A percentile compares a stretch with the other conserved stretches of the same genome.
Conservation (phyloP, 2,113 vertebrate species). For the Dicentrarchus labrax region DNA sequence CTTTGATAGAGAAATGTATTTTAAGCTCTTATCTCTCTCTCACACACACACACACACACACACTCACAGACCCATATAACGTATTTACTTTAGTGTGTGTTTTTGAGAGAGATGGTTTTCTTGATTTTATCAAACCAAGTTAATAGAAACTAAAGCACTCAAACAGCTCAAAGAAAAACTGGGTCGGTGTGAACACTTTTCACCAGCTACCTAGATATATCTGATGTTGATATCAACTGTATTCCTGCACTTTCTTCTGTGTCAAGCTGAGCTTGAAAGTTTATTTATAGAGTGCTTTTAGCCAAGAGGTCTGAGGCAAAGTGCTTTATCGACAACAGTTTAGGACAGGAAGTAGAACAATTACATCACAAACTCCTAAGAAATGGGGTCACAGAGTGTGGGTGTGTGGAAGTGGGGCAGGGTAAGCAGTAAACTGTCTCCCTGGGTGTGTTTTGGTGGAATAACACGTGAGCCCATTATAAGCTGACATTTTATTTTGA, state of each 20-base stretch:
- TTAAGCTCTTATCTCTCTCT: not conserved
- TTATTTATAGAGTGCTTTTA: slow-evolving; percentile 53
- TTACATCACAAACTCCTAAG: slow-evolving; percentile 47
- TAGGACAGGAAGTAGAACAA: slow-evolving; percentile 48
- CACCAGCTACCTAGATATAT: not conserved
- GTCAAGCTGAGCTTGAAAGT: slow-evolving; percentile 14
- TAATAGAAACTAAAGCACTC: not conserved
- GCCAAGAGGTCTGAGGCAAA: slow-evolving; percentile 37
- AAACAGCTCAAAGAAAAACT: not conserved
- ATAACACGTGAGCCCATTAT: not conserved
- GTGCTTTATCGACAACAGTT: slow-evolving; percentile 50
- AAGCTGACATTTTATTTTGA: slow-evolving; percentile 6
- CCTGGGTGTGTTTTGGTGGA: not conserved
- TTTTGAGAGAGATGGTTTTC: not conserved
- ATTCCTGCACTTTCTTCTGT: slow-evolving; percentile 15
- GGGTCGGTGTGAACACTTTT: not conserved
- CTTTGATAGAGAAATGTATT: not conserved
- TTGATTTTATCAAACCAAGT: not conserved
- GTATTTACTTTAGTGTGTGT: not conserved
- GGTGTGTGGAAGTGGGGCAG: not conserved
- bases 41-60: not conserved
- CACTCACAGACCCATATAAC: not conserved
- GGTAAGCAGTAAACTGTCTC: not conserved
- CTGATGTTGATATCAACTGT: not conserved
- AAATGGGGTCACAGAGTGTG: slow-evolving; percentile 22